Base-by-base conservation (phyloP, 2,113 vertebrate genomes). In the Spilogale gracilis region DNA sequence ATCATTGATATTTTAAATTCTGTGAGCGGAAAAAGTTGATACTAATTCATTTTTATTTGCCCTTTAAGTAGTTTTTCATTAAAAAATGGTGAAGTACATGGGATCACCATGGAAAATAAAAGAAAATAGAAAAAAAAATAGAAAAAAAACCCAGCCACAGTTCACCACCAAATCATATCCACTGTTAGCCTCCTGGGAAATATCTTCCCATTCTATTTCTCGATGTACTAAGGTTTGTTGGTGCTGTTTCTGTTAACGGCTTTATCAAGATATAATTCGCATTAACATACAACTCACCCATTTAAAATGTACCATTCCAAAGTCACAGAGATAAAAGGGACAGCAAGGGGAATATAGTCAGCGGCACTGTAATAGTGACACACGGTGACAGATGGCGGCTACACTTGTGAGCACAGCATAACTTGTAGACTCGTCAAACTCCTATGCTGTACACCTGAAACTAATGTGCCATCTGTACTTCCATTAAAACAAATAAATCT, bases 41-140 rank as follows among this genome's bases (percentile, higher is more conserved):
- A 63, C 56, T 82, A 89, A 85, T 78, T 89, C 61, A 65, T 16
- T 84, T 20, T 43, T 80, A 54, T 92, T 60, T 71, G 13, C 4
- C 45, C 84, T 85, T 89, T 56, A 74, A 96, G 58, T 67, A 73
- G 2, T 16, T 78, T 91, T 89, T 93, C 63, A 69, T 78, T 93
- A 81, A 82, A 80, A 93, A 84, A 89, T 52, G 85, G 74, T 38
- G 69, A 88, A 76, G 43, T 43, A 84, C 54, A 60, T 38, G 17
- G 90, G 18, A 94, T 73, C 56, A 76, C 21, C 69, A 76, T 67
- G 60, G n/a, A 92, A 94, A 94, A 92, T 84, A 50, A 63, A 56
- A 20, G 3, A 74, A 96, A 95, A 91, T 65, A 84, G 0, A 76
- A 32, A 54, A 60, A 73, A 82, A 67, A 48, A 43, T 73, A 17